Evolutionary conservation across 2,888 invertebrate species (phyloP), one percentile per base, ranked within the genome.

Genomic region (Drosophila dives): DNA sequence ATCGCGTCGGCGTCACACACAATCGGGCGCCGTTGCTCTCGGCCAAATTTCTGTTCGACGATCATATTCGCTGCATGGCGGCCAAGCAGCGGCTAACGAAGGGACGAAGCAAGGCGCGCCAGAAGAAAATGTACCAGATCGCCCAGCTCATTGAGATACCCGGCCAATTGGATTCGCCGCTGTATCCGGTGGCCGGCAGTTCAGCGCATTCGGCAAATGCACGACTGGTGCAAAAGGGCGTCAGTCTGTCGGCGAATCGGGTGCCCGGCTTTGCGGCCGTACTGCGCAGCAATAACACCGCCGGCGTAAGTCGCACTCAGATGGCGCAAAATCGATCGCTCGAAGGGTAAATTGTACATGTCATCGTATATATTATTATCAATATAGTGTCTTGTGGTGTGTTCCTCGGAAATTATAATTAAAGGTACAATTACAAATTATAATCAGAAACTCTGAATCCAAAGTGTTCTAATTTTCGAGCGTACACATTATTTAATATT

Each of bases 41-140:
- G 5, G 97, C 98, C 12, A 98, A 97, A 93, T 99, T 99, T 93
- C 95, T 99, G 72, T 99, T 99, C 92, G 99, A 99, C 92, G 99
- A 99, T 94, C 99, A 99, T 92, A 99, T 99, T 81, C 95, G 99
- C 36, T 99, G 99, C 91, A 99, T 99, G 99, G 99, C 99, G 23
- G 99, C 99, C 32, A 99, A 99, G 91, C 99, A 99, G 93, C 93
- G 96, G 48, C 93, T 96, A 8, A 95, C 95, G 2, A 96, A 97
- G 95, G 98, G 98, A 34, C 95, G 98, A 40, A 96, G 97, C 89
- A 98, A 98, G 93, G 98, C 99, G 0, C 95, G 99, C 0, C 98
- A 99, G 91, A 97, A 98, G 93, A 99, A 99, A 93, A 98, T 99
- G 97, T 97, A 97, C 90, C 97, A 98, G 93, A 99, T 99, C 64